These are phyloP conservation scores for Sarcophaga carnaria DNA, from an alignment of 2,888 invertebrate genomes.

Conservation along the genomic window DNA sequence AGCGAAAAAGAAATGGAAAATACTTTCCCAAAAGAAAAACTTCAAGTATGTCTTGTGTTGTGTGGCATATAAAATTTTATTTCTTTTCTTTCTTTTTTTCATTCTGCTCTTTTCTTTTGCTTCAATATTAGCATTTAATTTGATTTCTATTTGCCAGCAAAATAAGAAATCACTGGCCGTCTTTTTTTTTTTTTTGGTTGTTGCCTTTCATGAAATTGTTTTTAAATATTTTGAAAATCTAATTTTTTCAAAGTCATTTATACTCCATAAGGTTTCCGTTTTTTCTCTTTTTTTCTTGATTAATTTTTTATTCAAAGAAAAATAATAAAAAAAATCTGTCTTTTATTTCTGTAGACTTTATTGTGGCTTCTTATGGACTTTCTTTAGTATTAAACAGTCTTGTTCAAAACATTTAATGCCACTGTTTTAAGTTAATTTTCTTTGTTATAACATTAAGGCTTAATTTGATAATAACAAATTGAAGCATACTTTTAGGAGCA, in stretches of 20 bases:
- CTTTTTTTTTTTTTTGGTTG: too few relatives aligned
- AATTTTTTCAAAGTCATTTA: background rate
- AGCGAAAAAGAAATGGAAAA: background rate
- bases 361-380: too few relatives aligned
- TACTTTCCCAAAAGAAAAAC: background rate
- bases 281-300: conserved; percentile 19
- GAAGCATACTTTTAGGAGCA: conserved; percentile 29
- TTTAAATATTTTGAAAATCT: conserved; percentile 47
- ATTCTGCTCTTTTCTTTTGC: background rate
- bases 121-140: conserved; percentile 65
- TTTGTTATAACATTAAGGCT: too few relatives aligned
- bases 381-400: too few relatives aligned
- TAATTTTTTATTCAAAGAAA: conserved; percentile 21
- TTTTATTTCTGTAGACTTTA: too few relatives aligned
- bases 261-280: background rate
- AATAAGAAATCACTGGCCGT: conserved; percentile 2
- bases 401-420: too few relatives aligned
- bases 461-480: background rate
- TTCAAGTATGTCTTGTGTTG: background rate
- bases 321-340: too few relatives aligned
- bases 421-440: too few relatives aligned
- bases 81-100: background rate
- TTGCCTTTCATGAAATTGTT: conserved; percentile 49
- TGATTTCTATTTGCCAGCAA: conserved; percentile 41
- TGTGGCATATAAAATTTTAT: background rate